Conservation (phyloP, 2,888 invertebrate species). For the Acronicta psi region DNA sequence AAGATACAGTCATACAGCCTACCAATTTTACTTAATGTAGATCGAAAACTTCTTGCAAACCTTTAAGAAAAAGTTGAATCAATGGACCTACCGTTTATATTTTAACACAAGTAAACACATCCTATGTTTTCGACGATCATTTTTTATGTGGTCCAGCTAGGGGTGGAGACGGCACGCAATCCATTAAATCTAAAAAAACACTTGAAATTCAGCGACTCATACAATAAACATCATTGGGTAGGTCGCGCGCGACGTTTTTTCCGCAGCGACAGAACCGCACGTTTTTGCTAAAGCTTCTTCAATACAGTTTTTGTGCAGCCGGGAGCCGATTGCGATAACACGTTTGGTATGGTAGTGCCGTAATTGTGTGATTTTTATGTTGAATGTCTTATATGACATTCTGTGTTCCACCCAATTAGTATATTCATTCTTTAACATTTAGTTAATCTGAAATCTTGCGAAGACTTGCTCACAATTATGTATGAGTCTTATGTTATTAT, state of each 20-base stretch:
- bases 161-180: conserved; percentile 72
- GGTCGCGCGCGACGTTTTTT: conserved; percentile 72
- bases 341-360: conserved; percentile 26
- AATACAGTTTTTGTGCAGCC: conserved; percentile 67
- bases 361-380: conserved; percentile 37
- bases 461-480: too few species aligned
- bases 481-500: too few species aligned
- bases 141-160: conserved; percentile 60
- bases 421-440: too few species aligned
- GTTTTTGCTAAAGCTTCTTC: conserved; percentile 71
- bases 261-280: conserved; percentile 62
- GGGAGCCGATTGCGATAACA: conserved; percentile 51
- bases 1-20: too few species aligned
- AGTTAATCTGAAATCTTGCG: too few species aligned
- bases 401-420: too few species aligned
- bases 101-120: conserved; percentile 26
- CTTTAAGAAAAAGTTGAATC: not conserved
- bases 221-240: conserved; percentile 83
- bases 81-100: conserved; percentile 13
- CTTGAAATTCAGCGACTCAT: conserved; percentile 87
- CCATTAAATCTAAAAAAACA: conserved; percentile 85
- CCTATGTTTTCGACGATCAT: conserved; percentile 55
- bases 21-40: too few species aligned
- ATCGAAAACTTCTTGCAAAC: not conserved
- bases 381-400: not conserved